Base-by-base conservation (phyloP, 2,113 vertebrate species). In the Sorex araneus region DNA sequence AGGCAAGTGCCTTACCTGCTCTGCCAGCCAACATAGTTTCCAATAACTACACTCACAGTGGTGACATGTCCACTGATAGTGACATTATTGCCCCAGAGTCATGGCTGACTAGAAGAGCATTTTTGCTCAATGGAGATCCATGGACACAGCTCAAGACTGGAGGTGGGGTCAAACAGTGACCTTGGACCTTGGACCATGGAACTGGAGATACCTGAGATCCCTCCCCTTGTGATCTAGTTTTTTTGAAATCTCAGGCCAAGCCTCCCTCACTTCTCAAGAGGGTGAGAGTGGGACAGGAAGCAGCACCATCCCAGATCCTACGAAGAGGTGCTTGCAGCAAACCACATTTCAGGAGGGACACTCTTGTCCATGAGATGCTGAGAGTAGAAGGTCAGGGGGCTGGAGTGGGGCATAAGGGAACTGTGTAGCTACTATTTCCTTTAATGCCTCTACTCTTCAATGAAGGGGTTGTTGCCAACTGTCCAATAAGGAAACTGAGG, bases 171-270 rank as follows among this genome's bases (percentile, higher is more conserved):
- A 70, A 34, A 19, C 23, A 6, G 0, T 87, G 75, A 85, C 40
- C 64, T 40, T 82, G 70, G 69, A 36, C n/a, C 84, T 84, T 21
- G 19, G 36, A 76, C 12, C 54, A 4, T 1, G 12, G 63, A 7
- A 66, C 19, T 15, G 6, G 3, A 2, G 40, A 23, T 3, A 67
- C 21, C 18, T 23, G 87, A 32, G 47, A 60, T 64, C 28, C 84
- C 71, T 77, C 0, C 0, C 8, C 85, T 83, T 67, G 63, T 45
- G 77, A 91, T 15, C 50, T n/a, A 66, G 73, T 89, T 70, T 79
- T 66, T 84, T 78, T 89, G 45, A 90, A 92, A 60, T 77, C 25
- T 57, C 54, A 78, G 66, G 13, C 34, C 25, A 45, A 66, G 16
- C 27, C 32, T 77, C 10, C 63, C 25, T 87, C 63, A 36, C 25